phyloP scores from a whole-genome alignment of 2,797 vertebrate species.

The Triplophysa bombifrons region DNA sequence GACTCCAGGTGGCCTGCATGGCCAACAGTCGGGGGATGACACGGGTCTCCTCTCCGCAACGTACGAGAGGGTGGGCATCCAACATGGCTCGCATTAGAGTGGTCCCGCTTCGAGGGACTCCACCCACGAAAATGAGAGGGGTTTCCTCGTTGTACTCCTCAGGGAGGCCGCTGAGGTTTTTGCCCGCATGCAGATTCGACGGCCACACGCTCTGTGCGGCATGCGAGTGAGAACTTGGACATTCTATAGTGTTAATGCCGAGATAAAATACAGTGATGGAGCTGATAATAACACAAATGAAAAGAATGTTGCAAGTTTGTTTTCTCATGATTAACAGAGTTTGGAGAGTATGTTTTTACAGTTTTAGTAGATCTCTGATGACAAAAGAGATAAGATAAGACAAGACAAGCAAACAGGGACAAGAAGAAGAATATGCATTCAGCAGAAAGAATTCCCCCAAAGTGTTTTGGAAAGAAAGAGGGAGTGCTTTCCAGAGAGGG shows the following conservation, averaged over 20 bases:
- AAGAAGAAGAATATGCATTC: background rate
- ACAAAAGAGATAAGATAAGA: background rate
- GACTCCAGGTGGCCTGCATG: constrained; percentile 96
- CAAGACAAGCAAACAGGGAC: background rate
- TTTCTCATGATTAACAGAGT: constrained; percentile 84
- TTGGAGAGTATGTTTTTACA: background rate
- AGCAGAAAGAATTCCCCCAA: constrained; percentile 3
- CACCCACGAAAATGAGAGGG: constrained; percentile 95
- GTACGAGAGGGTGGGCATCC: constrained; percentile 91
- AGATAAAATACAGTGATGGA: constrained; percentile 93
- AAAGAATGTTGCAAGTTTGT: constrained; percentile 89
- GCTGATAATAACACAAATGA: constrained; percentile 91
- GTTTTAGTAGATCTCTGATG: background rate
- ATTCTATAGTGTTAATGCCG: constrained; percentile 93
- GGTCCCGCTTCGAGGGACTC: constrained; percentile 94
- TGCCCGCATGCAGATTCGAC: constrained; percentile 71
- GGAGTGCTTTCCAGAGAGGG: constrained; percentile 30
- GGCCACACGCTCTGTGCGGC: constrained; percentile 70
- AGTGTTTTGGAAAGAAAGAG: constrained; percentile 43
- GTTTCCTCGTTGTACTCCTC: constrained; percentile 90
- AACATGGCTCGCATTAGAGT: constrained; percentile 97
- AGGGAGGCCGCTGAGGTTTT: constrained; percentile 67
- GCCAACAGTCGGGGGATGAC: constrained; percentile 94
- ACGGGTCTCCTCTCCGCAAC: constrained; percentile 93
- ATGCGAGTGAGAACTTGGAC: constrained; percentile 86